Base-by-base conservation (phyloP, 1,140 invertebrate species). In the Subanguina moxae region DNA sequence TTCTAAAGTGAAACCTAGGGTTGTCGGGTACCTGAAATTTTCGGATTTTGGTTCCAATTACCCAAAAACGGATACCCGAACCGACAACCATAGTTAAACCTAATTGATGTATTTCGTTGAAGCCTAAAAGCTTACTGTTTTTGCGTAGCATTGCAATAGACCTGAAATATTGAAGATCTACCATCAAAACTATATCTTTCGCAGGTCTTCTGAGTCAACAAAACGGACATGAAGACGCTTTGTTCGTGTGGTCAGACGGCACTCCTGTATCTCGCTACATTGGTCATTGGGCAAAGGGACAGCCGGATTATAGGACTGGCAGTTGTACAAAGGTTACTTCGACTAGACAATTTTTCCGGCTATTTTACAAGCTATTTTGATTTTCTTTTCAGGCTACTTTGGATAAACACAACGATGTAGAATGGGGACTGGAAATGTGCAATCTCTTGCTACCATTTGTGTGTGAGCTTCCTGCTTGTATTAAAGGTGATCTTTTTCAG, bases 371-470 rank as follows among this genome's bases (percentile, higher is more conserved):
- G 23, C 8, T 15, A 21, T 25, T 38, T 8, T n/a, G 0, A 69
- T 27, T 59, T 57, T 19, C 15, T 27, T 38, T 59, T 46, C 13
- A 70, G 30, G 84, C 84, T 1, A 87, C 23, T 23, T 25, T 77
- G n/a, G 70, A 73, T 32, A 56, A 30, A 27, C 28, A 64, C 38
- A 65, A 64, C n/a, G 62, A 57, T n/a, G 62, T 70, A 9, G 67
- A 61, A 32, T 80, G 78, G 78, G 45, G 63, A 17, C 42, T 80
- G 25, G 73, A 73, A 42, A 62, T 92, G 13, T 96, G 93, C 82
- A 93, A 96, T 86, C 89, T 90, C 21, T 86, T 96, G 25, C 84
- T 94, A 67, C 92, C 93, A 28, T 97, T 95, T 84, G 90, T 96
- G 87, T 97, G 94, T 82, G 88, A 91, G 76, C 86, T 90, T 13